Evolutionary conservation across 2,113 vertebrate species (phyloP), one percentile per base, ranked within the genome.

Genomic region (Otocyon megalotis): DNA sequence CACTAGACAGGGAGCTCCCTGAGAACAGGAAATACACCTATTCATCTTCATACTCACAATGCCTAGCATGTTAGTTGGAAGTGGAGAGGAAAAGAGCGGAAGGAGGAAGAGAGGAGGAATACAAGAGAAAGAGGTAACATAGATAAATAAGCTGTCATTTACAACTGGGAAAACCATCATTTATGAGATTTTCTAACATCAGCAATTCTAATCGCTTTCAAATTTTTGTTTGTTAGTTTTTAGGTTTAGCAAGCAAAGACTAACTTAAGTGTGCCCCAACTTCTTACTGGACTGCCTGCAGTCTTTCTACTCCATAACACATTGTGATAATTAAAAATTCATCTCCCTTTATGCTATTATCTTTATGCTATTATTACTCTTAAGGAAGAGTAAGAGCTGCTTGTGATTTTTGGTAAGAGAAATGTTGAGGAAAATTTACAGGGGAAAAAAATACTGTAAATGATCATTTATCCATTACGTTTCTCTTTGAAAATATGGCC

Each of bases 201-300:
- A 89, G 32, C 28, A 63, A 82, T 67, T 91, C 48, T 43, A 60
- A 37, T 3, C 7, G 13, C 58, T 89, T 67, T 79, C 37, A 11
- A 14, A 69, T 37, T 32, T 79, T 32, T 87, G 32, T 82, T 90
- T 58, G 35, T 82, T 90, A 53, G 35, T 69, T 94, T 88, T 84
- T 48, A 83, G n/a, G 14, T 24, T 67, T 72, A 97, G n/a, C 20
- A 92, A 82, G 62, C 26, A 83, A 90, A 92, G n/a, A 43, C 20
- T 92, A 74, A 92, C 48, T 83, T 48, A 20, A 56, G 28, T 53
- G 13, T 32, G n/a, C 13, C 11, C 17, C 26, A 92, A 37, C 82
- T 65, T 54, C 17, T 48, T 67, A 54, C 5, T 53, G 48, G 58
- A 62, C 0, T 50, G 53, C 1, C 28, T 26, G 3, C 3, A 43